Base-by-base conservation (phyloP, 2,888 invertebrate species). In the Tryphoninae sp. region DNA sequence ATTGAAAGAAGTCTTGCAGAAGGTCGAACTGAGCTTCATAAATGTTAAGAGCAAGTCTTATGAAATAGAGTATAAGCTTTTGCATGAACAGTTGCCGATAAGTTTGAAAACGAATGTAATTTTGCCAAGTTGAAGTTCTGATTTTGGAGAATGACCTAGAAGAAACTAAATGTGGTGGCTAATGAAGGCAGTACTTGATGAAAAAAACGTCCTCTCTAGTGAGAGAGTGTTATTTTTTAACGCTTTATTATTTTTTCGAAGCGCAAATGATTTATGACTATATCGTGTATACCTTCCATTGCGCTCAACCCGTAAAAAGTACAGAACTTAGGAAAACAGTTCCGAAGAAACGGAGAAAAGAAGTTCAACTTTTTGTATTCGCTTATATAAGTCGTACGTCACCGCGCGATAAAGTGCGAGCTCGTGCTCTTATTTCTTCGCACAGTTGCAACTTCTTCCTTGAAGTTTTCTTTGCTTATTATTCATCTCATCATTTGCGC, bases 321-420 rank as follows among this genome's bases (percentile, higher is more conserved):
- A 42, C 42, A 69, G 58, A 69, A 58, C 58, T 40, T 58, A n/a
- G 23, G 19, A 49, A 59, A 49, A 33, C 16, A 59, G 58, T 22
- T n/a, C 2, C 33, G 51, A 4, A 22, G 42, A 7, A 59, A 19
- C 13, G 26, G 42, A 51, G 40, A 58, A 40, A 75, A 19, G 67
- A 40, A 53, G 9, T 45, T 42, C 23, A 49, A 16, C 45, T 55
- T 53, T 69, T 55, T 61, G 49, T 49, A 26, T 62, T 61, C 19
- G 1, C 11, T 61, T 51, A 51, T 49, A 45, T 11, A 8, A 8
- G 33, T 51, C 53, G 13, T 62, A 62, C 62, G 64, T 62, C 65
- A 65, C 51, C n/a, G 65, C 42, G 23, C 71, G 40, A 78, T 78
- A 78, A 72, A 78, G 65, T 55, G 72, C 72, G 33, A 71, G 16